Base-by-base conservation (phyloP, 1,140 invertebrate genomes). In the Neodiprion fabricii region DNA sequence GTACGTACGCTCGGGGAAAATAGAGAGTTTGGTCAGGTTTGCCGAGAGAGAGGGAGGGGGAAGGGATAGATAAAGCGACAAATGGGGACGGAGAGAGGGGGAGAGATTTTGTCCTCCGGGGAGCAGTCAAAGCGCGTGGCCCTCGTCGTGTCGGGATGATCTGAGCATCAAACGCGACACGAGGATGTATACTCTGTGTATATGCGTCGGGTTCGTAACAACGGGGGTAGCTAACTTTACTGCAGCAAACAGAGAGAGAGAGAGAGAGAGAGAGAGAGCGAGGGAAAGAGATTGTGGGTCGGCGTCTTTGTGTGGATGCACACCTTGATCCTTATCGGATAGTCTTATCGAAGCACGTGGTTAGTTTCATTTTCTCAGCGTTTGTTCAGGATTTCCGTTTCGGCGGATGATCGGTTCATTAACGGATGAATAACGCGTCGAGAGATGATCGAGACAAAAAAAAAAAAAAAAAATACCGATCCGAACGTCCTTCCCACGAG, bases 41-140 rank as follows among this genome's bases (percentile, higher is more conserved):
- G 1, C 28, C 28, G 23, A 47, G 75, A 48, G 11, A 65, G 28
- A 12, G 47, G 49, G 53, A 72, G 50, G 76, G 79, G 70, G 78
- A 71, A 21, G 17, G 53, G n/a, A 61, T 71, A 40, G 70, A 48
- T 9, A 49, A 21, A 12, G 28, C 14, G 23, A 28, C 14, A 28
- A 12, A 17, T 28, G 70, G 61, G 17, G 17, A 3, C 12, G 61
- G 61, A 21, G 23, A 69, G 23, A 23, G 77, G 85, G 80, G 86
- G 85, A 85, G 85, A 84, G 80, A 87, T 86, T 84, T 85, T 85
- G 82, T 85, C 86, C 87, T 87, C 84, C 85, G 74, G 86, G 86
- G 85, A 88, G 83, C 85, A 88, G 86, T 88, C 85, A 87, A 88
- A 88, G 86, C 84, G 77, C 50, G 73, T 66, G 75, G 79, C 77